Conservation (phyloP, 2,888 invertebrate species). For the Callimorpha dominula region DNA sequence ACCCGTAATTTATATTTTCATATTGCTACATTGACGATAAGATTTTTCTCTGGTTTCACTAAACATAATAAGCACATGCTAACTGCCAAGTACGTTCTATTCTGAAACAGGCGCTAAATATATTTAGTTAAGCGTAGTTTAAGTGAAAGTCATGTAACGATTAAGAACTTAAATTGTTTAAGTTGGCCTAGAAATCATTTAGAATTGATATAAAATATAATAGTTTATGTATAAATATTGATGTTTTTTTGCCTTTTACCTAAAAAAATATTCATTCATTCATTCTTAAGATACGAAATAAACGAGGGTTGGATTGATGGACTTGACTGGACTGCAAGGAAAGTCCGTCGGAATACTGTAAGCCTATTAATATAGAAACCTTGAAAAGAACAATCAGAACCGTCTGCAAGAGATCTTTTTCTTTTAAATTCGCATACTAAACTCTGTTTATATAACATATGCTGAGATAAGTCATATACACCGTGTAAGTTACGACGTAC, state of each 20-base stretch:
- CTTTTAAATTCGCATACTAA: too few relatives aligned
- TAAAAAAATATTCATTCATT: background rate
- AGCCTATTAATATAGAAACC: too few relatives aligned
- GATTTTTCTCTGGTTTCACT: background rate
- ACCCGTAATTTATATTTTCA: too few relatives aligned
- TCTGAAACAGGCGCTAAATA: conserved; percentile 39
- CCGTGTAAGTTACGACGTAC: too few relatives aligned
- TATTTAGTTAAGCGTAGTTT: conserved; percentile 40
- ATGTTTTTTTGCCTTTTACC: background rate
- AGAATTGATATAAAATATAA: background rate
- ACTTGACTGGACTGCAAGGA: too few relatives aligned
- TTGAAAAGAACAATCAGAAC: too few relatives aligned
- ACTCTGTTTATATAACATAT: too few relatives aligned
- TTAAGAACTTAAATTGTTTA: conserved; percentile 30
- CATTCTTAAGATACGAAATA: background rate
- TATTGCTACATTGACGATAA: background rate
- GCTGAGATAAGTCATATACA: too few relatives aligned
- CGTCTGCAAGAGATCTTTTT: too few relatives aligned
- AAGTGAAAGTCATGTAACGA: conserved; percentile 39
- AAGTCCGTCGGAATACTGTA: too few relatives aligned
- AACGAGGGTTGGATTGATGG: too few relatives aligned
- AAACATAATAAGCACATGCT: too few relatives aligned
- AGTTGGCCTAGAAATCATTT: conserved; percentile 25
- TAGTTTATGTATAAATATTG: background rate
- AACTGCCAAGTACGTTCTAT: background rate